Evolutionary conservation across 2,797 vertebrate genomes (phyloP), one percentile per base, ranked within the genome.

Genomic region (Arctocebus calabarensis): DNA sequence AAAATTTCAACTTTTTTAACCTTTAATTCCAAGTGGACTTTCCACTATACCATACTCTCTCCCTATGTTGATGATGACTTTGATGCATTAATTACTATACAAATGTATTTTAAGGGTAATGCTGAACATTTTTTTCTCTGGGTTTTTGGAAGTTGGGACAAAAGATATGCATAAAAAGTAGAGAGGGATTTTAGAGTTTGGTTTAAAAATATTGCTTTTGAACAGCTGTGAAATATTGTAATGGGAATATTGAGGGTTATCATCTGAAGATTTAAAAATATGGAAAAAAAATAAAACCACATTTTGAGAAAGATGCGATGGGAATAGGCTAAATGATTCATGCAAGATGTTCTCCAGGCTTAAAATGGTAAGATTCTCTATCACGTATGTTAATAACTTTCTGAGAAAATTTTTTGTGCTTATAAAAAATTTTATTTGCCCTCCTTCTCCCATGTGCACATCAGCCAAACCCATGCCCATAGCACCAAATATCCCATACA

Each of bases 161-260:
- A 55, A 84, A 8, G 19, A 3, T 29, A 70, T 37, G 4, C 3
- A 12, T 82, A 27, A 55, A 71, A 77, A 71, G 4, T 55, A 45
- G 11, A 81, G 73, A 93, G 73, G 25, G 34, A 87, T 62, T 96
- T 95, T 71, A 87, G 14, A n/a, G 13, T 84, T 62, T 89, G 81
- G n/a, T 22, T 81, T 83, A 70, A 45, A 78, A 37, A 6, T 87
- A 37, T 78, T 86, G 29, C 22, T 59, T 94, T 86, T 89, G 45
- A 66, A 9, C 19, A 71, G 3, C 43, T 91, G 1, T 68, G 6
- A 81, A 90, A 77, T 1, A 84, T 59, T 11, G 0, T 96, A 77
- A 40, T 74, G 16, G 40, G 34, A 82, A 1, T 22, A 88, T 23
- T 73, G 32, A 83, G 13, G 7, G 1, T 59, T 86, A 77, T 96